phyloP scores from a whole-genome alignment of 2,888 invertebrate species.

The Cryptus armator region DNA sequence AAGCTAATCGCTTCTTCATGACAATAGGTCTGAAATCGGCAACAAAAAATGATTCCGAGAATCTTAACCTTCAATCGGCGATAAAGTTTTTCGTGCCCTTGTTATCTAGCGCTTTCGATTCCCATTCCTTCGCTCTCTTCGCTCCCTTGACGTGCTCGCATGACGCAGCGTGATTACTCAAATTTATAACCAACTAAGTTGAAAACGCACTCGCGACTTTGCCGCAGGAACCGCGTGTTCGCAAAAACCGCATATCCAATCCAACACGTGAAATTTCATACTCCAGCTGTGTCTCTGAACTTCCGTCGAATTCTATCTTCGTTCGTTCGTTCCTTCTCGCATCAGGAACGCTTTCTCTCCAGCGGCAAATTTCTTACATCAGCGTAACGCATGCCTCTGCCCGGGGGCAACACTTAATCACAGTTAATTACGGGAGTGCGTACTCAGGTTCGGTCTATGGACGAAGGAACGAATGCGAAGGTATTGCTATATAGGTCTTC shows the following conservation, averaged over 20 bases:
- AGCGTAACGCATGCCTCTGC: constrained; percentile 74
- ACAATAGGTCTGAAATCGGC: too few species aligned
- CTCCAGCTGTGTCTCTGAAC: constrained; percentile 50
- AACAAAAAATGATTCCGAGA: background rate
- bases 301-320: constrained; percentile 2
- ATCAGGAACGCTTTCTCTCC: constrained; percentile 47
- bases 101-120: constrained; percentile 3
- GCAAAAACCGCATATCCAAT: constrained; percentile 22
- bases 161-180: constrained; percentile 78
- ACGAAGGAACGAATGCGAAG: constrained; percentile 40
- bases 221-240: constrained; percentile 19
- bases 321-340: constrained; percentile 45
- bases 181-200: constrained; percentile 59
- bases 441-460: constrained; percentile 47
- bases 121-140: constrained; percentile 12
- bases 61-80: background rate
- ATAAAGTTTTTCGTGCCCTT: background rate
- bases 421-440: constrained; percentile 82
- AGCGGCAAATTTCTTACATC: constrained; percentile 75
- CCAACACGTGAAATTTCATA: constrained; percentile 41
- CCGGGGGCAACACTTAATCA: constrained; percentile 80
- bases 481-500: constrained; percentile 51
- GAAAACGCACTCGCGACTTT: constrained; percentile 37
- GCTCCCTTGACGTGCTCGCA: constrained; percentile 68
- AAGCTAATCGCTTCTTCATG: too few species aligned